phyloP scores from a whole-genome alignment of 2,113 vertebrate genomes.

The Donacobius atricapilla region DNA sequence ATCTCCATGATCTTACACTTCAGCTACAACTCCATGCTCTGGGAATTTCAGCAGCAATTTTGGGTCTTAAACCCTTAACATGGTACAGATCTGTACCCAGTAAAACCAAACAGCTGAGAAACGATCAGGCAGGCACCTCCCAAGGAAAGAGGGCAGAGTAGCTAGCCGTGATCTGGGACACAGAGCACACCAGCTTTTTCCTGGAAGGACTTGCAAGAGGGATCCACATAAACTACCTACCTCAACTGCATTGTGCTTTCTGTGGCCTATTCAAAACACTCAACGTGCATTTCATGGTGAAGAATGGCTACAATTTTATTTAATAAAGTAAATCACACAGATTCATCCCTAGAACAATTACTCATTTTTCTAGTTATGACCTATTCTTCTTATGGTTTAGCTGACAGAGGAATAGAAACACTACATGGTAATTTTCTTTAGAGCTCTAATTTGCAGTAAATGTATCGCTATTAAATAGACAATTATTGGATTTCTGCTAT shows the following conservation, averaged over 20 bases:
- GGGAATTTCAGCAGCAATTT: background rate
- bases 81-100: background rate
- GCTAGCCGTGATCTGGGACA: background rate
- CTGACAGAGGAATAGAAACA: background rate
- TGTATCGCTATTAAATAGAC: background rate
- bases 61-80: background rate
- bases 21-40: background rate
- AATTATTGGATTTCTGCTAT: background rate
- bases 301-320: background rate
- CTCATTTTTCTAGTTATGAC: background rate
- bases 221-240: background rate
- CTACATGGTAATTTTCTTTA: background rate
- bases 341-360: background rate
- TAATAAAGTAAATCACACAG: background rate
- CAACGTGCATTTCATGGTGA: background rate
- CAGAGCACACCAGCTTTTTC: background rate
- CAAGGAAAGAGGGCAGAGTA: background rate
- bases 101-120: background rate
- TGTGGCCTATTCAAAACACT: background rate
- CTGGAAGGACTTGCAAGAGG: background rate
- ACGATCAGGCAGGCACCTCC: fast-evolving
- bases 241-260: background rate
- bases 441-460: background rate
- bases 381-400: background rate
- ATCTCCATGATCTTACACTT: background rate